Evolutionary conservation across 2,888 invertebrate species (phyloP), one percentile per base, ranked within the genome.

Genomic region (Saturnia pavonia): DNA sequence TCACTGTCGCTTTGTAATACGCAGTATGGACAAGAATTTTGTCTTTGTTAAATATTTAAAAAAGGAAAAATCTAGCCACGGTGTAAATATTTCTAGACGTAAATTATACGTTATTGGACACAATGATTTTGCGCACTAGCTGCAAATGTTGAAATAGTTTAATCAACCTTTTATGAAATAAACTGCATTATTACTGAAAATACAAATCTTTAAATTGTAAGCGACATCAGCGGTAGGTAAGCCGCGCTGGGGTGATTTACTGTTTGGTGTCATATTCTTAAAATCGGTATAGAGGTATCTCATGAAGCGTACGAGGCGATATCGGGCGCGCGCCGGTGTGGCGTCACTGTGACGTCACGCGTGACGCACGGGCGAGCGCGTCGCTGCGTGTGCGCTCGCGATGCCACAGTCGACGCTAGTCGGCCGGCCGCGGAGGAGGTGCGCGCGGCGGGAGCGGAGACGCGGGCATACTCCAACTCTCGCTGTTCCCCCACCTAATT

Each of bases 401-500:
- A 12, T 27, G 6, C 27, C 34, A 7, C 65, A 40, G 71, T 71
- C 68, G 70, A 71, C 78, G 87, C 88, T 91, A 91, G 87, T 91
- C 91, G 70, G 90, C 77, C 78, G 92, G 91, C 57, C 91, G 89
- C 85, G 90, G 90, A 48, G 91, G 91, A 51, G 92, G 92, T 69
- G 93, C 92, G 76, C 94, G 91, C 69, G 94, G 93, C 48, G 94
- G 94, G 70, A 94, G 89, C 65, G 94, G 94, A 19, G 94, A 94
- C 73, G 90, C 92, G 70, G 94, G 94, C 80, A 93, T 89, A 79
- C 94, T 94, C 93, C 94, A 93, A 75, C 93, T 94, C 85, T 94
- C 94, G 72, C 86, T 87, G 70, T 82, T 85, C 67, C 90, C 91
- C 92, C 94, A 94, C 80, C 93, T 92, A n/a, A 12, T 27, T n/a